Conservation (phyloP, 2,113 vertebrate genomes). For the Plecturocebus donacophilus region DNA sequence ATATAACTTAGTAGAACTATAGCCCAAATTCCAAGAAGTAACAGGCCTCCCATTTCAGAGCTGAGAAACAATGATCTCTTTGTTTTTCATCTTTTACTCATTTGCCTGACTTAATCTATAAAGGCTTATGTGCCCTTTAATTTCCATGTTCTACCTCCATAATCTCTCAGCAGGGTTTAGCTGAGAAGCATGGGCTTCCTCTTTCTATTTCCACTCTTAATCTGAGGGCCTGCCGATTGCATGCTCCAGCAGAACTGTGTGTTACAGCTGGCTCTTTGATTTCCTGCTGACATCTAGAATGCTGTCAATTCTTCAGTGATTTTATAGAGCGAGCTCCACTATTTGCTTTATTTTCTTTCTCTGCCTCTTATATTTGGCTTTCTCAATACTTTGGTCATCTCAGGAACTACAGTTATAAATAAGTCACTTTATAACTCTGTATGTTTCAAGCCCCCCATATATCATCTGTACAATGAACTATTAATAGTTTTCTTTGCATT, state of each 20-base stretch:
- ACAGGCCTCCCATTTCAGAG: background rate
- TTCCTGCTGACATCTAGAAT: background rate
- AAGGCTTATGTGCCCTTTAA: background rate
- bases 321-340: background rate
- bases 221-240: background rate
- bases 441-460: background rate
- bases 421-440: background rate
- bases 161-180: background rate
- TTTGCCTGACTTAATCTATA: background rate
- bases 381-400: background rate
- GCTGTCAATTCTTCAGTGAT: background rate
- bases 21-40: background rate
- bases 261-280: background rate
- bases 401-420: background rate
- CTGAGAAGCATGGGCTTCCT: background rate
- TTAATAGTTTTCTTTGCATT: background rate
- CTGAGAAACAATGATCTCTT: background rate
- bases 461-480: background rate
- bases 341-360: background rate
- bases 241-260: background rate
- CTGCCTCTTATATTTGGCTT: background rate
- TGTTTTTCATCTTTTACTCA: background rate
- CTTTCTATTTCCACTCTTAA: background rate
- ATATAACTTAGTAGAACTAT: background rate
- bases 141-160: background rate